Base-by-base conservation (phyloP, 1,140 invertebrate genomes). In the Bombus breviceps region DNA sequence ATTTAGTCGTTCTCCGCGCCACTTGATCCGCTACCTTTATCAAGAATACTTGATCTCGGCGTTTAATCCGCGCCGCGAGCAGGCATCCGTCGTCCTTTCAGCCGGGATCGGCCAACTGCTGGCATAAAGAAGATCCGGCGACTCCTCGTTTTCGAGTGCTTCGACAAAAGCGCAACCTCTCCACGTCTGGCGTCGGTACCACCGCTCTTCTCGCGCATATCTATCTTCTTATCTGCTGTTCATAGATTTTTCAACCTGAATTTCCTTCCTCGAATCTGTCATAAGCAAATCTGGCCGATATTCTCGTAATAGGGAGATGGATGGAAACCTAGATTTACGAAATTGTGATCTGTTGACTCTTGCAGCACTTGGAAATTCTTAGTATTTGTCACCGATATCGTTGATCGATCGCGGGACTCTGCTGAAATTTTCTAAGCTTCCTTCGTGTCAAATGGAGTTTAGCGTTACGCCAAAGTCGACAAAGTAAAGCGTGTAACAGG, bases 1-100 rank as follows among this genome's bases (percentile, higher is more conserved):
- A 84, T 84, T 84, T 85, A 73, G 76, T 79, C 83, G 83, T 85
- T 80, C 77, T 39, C n/a, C 68, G 83, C 77, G 83, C 32, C 77
- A 80, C 83, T 85, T 71, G 83, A 85, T 68, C 76, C 68, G 41
- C 75, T 64, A 37, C 41, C 77, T 85, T 85, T 80, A 85, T 80
- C 83, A 79, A 79, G 83, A 71, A 85, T 64, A 79, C 83, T 85
- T 80, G 83, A 80, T 85, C 77, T 57, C 68, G 32, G 25, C 83
- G 83, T 80, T 85, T 85, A 85, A 85, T 85, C 83, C 77, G 41
- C 28, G 34, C 81, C 66, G 75, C 76, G 75, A 53, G 47, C 77
- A 62, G 53, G 68, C 47, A 80, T 80, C 75, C 28, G 47, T 85
- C 77, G 76, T 80, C 68, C 83, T 72, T 80, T 72, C 68, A 62